Conservation (phyloP, 2,797 vertebrate genomes). For the Pseudochromis fuscus region DNA sequence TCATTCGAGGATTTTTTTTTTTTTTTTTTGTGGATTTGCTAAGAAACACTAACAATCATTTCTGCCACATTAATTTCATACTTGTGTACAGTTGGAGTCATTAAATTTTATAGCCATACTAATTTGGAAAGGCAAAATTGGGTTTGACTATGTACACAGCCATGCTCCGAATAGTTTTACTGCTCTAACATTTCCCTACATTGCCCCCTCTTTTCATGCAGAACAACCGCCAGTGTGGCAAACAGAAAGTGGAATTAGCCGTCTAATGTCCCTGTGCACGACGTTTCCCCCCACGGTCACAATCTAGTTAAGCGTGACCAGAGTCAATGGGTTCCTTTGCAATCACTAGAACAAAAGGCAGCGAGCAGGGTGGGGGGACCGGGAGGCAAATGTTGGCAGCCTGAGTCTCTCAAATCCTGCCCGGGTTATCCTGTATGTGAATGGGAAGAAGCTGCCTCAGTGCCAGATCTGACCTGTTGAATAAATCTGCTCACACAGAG, state of each 20-base stretch:
- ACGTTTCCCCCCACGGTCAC: constrained; percentile 55
- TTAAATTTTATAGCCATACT: constrained; percentile 64
- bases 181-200: constrained; percentile 31
- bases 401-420: constrained; percentile 40
- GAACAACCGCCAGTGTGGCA: constrained; percentile 37
- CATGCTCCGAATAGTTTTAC: constrained; percentile 31
- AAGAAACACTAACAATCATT: constrained; percentile 50
- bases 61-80: constrained; percentile 67
- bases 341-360: constrained; percentile 60
- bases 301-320: constrained; percentile 72
- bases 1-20: constrained; percentile 34
- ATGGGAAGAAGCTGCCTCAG: constrained; percentile 43
- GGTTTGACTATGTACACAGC: constrained; percentile 27
- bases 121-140: constrained; percentile 49
- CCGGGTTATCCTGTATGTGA: constrained; percentile 44
- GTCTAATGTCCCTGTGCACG: constrained; percentile 50
- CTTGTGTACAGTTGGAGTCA: constrained; percentile 51
- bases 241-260: constrained; percentile 62
- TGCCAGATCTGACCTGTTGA: constrained; percentile 59
- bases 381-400: constrained; percentile 51
- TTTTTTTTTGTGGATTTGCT: constrained; percentile 42
- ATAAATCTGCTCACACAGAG: constrained; percentile 68
- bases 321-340: constrained; percentile 56
- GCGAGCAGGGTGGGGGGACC: constrained; percentile 46
- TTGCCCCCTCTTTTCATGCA: constrained; percentile 15